These are phyloP conservation scores for Peromyscus aztecus DNA, from an alignment of 2,797 vertebrate species.

Conservation along the genomic window DNA sequence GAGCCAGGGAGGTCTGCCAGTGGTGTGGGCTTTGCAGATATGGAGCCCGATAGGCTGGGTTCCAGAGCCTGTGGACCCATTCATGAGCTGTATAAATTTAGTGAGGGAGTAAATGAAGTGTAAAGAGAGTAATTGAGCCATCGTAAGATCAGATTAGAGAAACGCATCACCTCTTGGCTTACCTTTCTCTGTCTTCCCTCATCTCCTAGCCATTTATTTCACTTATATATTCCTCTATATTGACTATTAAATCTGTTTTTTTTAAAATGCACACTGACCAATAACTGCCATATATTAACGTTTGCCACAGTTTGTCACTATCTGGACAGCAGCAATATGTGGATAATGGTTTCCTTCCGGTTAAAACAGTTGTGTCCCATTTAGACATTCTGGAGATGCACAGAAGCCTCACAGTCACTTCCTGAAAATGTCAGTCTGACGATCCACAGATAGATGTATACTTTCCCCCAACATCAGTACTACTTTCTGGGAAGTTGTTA, in stretches of 20 bases:
- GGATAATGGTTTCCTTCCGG: background rate
- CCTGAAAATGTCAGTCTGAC: background rate
- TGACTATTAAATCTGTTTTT: background rate
- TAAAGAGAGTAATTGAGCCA: conserved; percentile 60
- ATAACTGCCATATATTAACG: background rate
- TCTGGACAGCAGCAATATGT: background rate
- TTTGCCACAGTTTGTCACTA: background rate
- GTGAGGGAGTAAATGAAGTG: conserved; percentile 63
- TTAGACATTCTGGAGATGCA: conserved; percentile 7
- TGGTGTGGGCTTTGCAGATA: conserved; percentile 18
- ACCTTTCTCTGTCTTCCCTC: background rate
- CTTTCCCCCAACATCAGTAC: background rate
- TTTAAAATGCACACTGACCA: background rate
- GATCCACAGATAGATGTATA: background rate
- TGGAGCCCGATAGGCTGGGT: background rate
- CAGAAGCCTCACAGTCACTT: background rate
- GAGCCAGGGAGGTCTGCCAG: background rate
- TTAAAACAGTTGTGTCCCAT: background rate
- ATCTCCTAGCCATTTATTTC: background rate
- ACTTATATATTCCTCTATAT: background rate
- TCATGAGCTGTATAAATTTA: conserved; percentile 43
- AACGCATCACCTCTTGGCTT: conserved; percentile 15
- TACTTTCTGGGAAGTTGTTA: background rate
- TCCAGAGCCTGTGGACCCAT: conserved; percentile 24
- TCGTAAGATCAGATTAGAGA: conserved; percentile 67